Conservation (phyloP, 1,140 invertebrate species). For the Solen grandis region DNA sequence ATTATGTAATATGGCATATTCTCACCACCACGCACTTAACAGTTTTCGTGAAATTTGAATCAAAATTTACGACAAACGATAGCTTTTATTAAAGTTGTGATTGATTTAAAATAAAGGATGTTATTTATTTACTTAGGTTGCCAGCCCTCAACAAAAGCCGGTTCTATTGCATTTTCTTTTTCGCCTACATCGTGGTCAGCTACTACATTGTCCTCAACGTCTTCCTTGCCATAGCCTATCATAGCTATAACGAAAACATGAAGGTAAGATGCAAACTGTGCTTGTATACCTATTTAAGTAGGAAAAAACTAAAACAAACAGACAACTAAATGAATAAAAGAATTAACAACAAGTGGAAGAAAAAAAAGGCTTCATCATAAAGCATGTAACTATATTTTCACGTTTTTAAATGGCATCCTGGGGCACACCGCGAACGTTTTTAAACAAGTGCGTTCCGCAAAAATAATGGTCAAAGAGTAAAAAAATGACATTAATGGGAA, state of each 20-base stretch:
- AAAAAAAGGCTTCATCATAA: not conserved
- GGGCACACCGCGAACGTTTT: too few species aligned
- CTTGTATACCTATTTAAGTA: not conserved
- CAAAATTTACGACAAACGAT: not conserved
- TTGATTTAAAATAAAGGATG: not conserved
- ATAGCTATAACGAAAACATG: conserved; percentile 49
- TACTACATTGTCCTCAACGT: conserved; percentile 46
- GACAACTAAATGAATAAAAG: not conserved
- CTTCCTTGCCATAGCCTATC: conserved; percentile 47
- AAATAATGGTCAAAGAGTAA: too few species aligned
- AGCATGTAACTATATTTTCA: too few species aligned
- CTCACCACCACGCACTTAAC: not conserved
- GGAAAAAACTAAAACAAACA: not conserved
- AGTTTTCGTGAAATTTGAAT: not conserved
- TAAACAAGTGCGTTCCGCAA: too few species aligned
- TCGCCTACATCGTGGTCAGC: conserved; percentile 41
- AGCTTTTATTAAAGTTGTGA: not conserved
- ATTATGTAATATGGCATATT: not conserved
- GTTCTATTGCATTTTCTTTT: conserved; percentile 43
- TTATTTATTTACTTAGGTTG: conserved; percentile 35
- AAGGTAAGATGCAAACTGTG: conserved; percentile 17
- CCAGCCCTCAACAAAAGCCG: conserved; percentile 39
- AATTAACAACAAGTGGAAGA: not conserved
- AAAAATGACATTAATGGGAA: too few species aligned
- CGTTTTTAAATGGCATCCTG: too few species aligned